Conservation (phyloP, 1,140 invertebrate species). For the Limonius californicus region DNA sequence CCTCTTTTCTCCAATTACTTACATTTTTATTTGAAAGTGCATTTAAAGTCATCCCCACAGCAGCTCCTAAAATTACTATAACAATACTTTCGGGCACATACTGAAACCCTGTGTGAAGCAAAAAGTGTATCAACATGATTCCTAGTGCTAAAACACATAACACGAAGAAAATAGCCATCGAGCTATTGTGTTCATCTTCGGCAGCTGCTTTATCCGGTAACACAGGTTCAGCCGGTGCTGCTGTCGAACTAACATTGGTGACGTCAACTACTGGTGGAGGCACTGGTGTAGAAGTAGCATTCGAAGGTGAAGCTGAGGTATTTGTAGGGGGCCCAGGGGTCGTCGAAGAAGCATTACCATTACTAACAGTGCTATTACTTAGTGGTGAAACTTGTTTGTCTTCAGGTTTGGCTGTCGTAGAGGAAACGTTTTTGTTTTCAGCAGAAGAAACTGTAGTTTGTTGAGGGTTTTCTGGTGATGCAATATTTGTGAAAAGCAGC, state of each 20-base stretch:
- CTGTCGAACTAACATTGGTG: slow-evolving; percentile 47
- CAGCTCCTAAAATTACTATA: slow-evolving; percentile 91
- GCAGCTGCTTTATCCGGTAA: slow-evolving; percentile 83
- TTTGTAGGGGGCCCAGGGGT: not conserved
- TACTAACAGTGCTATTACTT: not conserved
- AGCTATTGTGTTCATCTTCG: slow-evolving; percentile 93
- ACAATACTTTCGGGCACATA: slow-evolving; percentile 96
- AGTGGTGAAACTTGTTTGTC: not conserved
- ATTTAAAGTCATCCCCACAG: slow-evolving; percentile 89
- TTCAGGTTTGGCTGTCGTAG: not conserved
- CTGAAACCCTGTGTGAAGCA: slow-evolving; percentile 93
- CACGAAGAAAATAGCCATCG: slow-evolving; percentile 95
- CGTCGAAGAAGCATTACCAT: not conserved
- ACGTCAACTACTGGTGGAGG: slow-evolving; percentile 29
- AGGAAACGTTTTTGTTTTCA: not conserved
- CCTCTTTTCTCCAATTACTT: slow-evolving; percentile 93
- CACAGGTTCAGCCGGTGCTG: slow-evolving; percentile 59
- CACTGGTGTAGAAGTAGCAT: not conserved
- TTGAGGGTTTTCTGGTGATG: not conserved
- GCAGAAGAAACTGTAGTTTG: not conserved
- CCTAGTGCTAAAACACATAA: slow-evolving; percentile 88
- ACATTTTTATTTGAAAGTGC: slow-evolving; percentile 86
- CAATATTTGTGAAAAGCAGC: not conserved
- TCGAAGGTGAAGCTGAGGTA: not conserved
- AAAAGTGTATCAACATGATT: slow-evolving; percentile 89